Evolutionary conservation across 2,797 vertebrate genomes (phyloP), one percentile per base, ranked within the genome.

Genomic region (Chiloscyllium punctatum): DNA sequence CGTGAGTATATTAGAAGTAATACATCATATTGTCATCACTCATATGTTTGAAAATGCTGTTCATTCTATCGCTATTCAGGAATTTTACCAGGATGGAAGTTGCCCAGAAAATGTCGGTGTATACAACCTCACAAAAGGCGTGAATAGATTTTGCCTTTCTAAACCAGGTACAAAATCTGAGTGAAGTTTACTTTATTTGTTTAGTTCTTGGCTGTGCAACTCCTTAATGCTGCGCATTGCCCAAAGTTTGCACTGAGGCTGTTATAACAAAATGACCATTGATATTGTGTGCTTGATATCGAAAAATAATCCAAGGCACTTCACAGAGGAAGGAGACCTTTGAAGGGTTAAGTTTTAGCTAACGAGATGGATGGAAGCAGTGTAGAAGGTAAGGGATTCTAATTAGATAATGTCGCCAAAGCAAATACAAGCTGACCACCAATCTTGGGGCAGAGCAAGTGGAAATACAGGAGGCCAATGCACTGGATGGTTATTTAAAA

Each of bases 141-240:
- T 99, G 96, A 99, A 99, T 97, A 98, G 99, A 92, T 99, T 99
- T 97, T 99, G 99, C 97, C 98, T 99, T 95, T 99, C 99, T 96
- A 99, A 99, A 96, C 99, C 99, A 94, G 99, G 99, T 99, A 96
- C 97, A n/a, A 42, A 42, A n/a, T 21, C 87, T 2, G 33, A 30
- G 30, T 66, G 96, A 87, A 4, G 15, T 90, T 90, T 33, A 33
- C 25, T 88, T 53, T 57, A 11, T 77, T 15, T 42, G 66, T 9
- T 42, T 71, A 86, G 13, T 74, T 72, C 86, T 6, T 91, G 97
- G 97, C 96, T 62, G 57, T 8, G 9, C 11, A 11, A 48, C n/a
- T 53, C 68, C 33, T 57, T 62, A 25, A 53, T 94, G n/a, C 51
- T 77, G 9, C 4, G 30, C 53, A 77, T 69, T 94, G 16, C 9